Percentiles rank a stretch among this genome's conserved stretches.
Conservation (phyloP, 1,140 invertebrate species). For the Leptinotarsa defecta region DNA sequence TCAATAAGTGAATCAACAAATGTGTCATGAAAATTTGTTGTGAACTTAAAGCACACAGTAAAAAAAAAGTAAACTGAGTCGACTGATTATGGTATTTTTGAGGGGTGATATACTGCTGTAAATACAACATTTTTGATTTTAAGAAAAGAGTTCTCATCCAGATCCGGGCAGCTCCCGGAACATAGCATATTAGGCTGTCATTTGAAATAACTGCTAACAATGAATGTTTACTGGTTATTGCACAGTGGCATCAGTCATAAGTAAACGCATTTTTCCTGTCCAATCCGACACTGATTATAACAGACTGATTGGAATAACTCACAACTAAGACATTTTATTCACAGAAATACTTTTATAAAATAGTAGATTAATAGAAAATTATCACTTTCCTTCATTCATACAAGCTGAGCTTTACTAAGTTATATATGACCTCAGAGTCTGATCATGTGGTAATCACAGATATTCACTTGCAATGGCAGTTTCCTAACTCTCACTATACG, state of each 20-base stretch:
- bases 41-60: too few species aligned
- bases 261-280: constrained; percentile 29
- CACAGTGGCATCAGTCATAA: constrained; percentile 7
- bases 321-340: constrained; percentile 51
- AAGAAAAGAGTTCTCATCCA: neutral
- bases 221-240: neutral
- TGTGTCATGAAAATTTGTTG: too few species aligned
- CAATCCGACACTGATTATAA: constrained; percentile 15
- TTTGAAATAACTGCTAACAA: neutral
- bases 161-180: neutral
- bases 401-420: constrained; percentile 50
- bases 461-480: constrained; percentile 56
- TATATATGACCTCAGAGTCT: constrained; percentile 54
- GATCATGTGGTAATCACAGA: constrained; percentile 58
- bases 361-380: constrained; percentile 56
- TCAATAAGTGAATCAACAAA: too few species aligned
- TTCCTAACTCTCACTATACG: constrained; percentile 56
- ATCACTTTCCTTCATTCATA: constrained; percentile 56
- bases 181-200: neutral
- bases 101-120: neutral
- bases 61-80: too few species aligned
- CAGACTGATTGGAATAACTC: constrained; percentile 51
- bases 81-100: neutral
- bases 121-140: neutral
- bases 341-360: constrained; percentile 54